Evolutionary conservation across 2,888 invertebrate species (phyloP).

Genomic region (Acanthopleura granulata): DNA sequence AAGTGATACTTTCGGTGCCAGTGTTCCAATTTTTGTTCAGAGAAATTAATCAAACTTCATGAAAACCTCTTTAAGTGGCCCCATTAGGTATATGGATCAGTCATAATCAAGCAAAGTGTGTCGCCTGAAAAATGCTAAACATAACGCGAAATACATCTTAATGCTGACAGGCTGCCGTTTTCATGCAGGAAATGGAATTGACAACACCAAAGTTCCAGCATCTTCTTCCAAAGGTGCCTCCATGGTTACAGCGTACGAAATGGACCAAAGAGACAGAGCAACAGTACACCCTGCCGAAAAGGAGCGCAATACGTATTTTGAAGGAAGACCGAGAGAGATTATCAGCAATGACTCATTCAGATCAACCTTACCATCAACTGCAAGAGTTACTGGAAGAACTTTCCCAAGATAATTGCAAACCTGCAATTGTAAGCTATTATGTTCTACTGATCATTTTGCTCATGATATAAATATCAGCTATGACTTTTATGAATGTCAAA

Average conservation of each 20-base stretch:
- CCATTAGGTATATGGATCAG: too few relatives aligned
- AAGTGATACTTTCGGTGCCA: too few relatives aligned
- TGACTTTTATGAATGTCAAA: too few relatives aligned
- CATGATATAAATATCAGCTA: too few relatives aligned
- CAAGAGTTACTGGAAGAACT: conserved; percentile 30
- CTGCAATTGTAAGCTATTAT: background rate
- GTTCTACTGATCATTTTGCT: too few relatives aligned
- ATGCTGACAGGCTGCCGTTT: too few relatives aligned
- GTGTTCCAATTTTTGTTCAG: too few relatives aligned
- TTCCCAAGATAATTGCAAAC: background rate
- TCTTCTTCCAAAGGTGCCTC: conserved; percentile 26
- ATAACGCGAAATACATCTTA: too few relatives aligned
- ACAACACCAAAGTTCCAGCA: background rate
- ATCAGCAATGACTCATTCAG: conserved; percentile 31
- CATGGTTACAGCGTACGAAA: conserved; percentile 40
- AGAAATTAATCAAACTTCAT: too few relatives aligned
- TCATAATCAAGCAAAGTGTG: too few relatives aligned
- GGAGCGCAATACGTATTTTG: conserved; percentile 34
- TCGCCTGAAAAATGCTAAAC: too few relatives aligned
- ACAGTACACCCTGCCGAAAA: conserved; percentile 36
- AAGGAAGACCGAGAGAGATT: conserved; percentile 40
- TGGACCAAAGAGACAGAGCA: conserved; percentile 37
- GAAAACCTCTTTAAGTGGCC: too few relatives aligned
- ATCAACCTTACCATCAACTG: conserved; percentile 38
- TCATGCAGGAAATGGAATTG: background rate